These are phyloP conservation scores for Calycopis cecrops DNA, from an alignment of 1,140 invertebrate species.

Conservation along the genomic window DNA sequence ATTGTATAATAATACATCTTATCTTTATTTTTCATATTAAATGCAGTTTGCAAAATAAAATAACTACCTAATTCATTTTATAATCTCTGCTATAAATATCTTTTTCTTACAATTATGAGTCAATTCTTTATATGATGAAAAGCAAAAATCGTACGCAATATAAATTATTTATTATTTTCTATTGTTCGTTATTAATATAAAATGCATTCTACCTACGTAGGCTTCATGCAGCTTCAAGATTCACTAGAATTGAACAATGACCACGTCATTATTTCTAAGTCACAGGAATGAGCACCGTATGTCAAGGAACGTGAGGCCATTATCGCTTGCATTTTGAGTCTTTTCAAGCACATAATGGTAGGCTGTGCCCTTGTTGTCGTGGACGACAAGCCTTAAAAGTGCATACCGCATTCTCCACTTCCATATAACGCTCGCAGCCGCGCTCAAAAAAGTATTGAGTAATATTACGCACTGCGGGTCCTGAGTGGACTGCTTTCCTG, in stretches of 20 bases:
- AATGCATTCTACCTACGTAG: conserved; percentile 2
- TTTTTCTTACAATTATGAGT: no score
- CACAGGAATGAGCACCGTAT: neutral
- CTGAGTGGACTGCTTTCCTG: conserved; percentile 8
- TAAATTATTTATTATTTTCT: no score
- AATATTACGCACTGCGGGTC: conserved; percentile 19
- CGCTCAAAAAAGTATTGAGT: conserved; percentile 23
- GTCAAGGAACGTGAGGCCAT: conserved; percentile 3
- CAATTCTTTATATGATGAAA: no score
- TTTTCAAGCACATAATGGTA: conserved; percentile 14
- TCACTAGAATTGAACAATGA: conserved; percentile 5
- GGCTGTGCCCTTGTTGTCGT: conserved; percentile 34
- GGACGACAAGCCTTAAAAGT: conserved; percentile 57
- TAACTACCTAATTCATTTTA: no score
- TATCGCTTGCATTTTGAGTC: conserved; percentile 12
- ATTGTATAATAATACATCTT: no score
- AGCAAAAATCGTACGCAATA: no score
- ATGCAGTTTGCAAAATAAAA: no score
- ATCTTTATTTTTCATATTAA: no score
- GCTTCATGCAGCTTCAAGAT: neutral
- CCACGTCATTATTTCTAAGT: neutral
- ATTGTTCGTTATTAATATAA: no score
- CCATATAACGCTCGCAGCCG: conserved; percentile 34
- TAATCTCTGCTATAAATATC: no score
- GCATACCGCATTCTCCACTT: conserved; percentile 56